These are phyloP conservation scores for Labeo calbasu DNA, from an alignment of 2,797 vertebrate species.

Conservation along the genomic window DNA sequence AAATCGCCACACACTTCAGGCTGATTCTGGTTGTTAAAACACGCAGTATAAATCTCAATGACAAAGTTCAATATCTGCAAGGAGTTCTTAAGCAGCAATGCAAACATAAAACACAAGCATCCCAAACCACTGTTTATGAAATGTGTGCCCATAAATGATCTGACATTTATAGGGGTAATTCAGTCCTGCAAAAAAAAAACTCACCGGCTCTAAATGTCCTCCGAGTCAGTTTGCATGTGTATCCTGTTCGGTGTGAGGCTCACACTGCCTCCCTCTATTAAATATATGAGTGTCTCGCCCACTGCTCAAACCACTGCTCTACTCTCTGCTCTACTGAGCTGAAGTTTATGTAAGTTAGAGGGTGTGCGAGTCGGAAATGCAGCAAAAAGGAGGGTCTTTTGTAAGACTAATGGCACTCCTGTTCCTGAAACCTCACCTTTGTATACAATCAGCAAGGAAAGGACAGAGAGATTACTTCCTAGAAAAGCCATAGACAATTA, in stretches of 20 bases:
- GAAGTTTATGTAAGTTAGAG: constrained; percentile 29
- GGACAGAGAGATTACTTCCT: constrained; percentile 13
- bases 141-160: constrained; percentile 26
- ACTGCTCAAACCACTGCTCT: constrained; percentile 1
- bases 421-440: constrained; percentile 50
- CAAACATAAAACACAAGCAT: constrained; percentile 4
- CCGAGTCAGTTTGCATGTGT: constrained; percentile 29
- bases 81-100: background rate
- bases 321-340: constrained; percentile 13
- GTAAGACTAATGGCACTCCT: constrained; percentile 38
- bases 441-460: constrained; percentile 15
- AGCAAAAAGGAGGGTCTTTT: constrained; percentile 57
- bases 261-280: constrained; percentile 15
- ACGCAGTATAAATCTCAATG: background rate
- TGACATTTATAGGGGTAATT: constrained; percentile 18
- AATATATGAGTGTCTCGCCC: constrained; percentile 11
- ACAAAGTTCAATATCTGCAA: constrained; percentile 5
- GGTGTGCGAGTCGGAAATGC: constrained; percentile 29
- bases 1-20: background rate
- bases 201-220: constrained; percentile 42
- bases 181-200: constrained; percentile 26
- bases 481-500: constrained; percentile 16
- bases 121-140: constrained; percentile 13
- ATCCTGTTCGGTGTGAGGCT: constrained; percentile 25
- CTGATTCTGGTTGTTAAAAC: constrained; percentile 16